A percentile compares a stretch with the other conserved stretches of the same genome.
Evolutionary conservation across 2,113 vertebrate genomes (phyloP).

Genomic region (Phaethornis superciliosus): DNA sequence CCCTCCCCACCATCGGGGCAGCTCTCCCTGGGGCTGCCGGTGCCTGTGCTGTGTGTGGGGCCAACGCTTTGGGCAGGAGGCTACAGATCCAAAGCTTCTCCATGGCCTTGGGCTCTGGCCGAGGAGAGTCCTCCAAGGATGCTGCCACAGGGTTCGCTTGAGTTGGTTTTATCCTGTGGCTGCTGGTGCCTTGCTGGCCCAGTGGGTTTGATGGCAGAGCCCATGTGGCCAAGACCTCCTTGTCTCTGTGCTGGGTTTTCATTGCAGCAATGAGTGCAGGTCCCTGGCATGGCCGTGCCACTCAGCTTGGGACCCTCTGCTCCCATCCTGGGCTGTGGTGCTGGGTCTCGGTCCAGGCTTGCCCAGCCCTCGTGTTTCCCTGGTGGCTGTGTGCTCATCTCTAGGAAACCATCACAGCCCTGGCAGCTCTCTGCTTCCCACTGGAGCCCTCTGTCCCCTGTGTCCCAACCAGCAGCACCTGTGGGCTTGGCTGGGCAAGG

Average conservation of each 20-base stretch:
- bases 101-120: background rate
- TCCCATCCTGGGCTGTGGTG: rapidly evolving
- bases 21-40: background rate
- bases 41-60: rapidly evolving
- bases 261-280: rapidly evolving
- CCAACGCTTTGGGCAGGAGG: rapidly evolving
- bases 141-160: rapidly evolving
- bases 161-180: background rate
- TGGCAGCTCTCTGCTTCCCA: rapidly evolving
- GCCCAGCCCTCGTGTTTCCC: background rate
- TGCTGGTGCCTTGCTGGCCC: rapidly evolving
- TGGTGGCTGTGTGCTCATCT: background rate
- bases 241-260: background rate
- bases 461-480: rapidly evolving
- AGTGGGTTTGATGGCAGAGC: background rate
- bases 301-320: rapidly evolving
- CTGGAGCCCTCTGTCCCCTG: rapidly evolving
- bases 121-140: background rate
- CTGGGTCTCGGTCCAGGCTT: rapidly evolving
- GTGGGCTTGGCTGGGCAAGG: background rate
- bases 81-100: background rate
- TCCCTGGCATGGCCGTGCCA: rapidly evolving
- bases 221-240: rapidly evolving
- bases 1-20: background rate
- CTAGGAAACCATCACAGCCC: background rate